Evolutionary conservation across 2,113 vertebrate genomes (phyloP), one percentile per base, ranked within the genome.

Genomic region (Lycaon pictus): DNA sequence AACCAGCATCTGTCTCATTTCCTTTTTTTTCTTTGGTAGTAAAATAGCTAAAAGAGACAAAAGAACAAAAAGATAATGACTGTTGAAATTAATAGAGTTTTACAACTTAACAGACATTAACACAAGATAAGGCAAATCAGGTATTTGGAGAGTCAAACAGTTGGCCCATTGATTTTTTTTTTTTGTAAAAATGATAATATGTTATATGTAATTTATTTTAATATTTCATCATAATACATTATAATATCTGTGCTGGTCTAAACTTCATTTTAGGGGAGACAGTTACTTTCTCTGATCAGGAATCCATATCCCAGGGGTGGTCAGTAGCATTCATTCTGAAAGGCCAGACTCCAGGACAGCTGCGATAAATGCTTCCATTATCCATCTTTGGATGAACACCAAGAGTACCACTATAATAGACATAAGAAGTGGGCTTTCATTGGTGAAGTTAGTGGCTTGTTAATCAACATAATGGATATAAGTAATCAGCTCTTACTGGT

Each of bases 381-480:
- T 32, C 67, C 3, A 27, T 29, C 20, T 63, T 88, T 77, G 67
- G 74, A n/a, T 69, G 82, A 58, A 32, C 43, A 67, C 48, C 43
- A 93, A 93, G 11, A 90, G 8, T 32, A 55, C 43, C 53, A 56
- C 55, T 25, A 71, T 65, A 95, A 88, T 81, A 25, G 67, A 82
- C n/a, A 25, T 77, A 27, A 89, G 76, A 95, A 82, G 35, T 69
- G 53, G 43, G 17, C 27, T 84, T 93, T 83, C 53, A 25, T 11
- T 74, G 56, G 53, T 51, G 92, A 96, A 93, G 86, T 77, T 25
- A 89, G 48, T 43, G 7, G 7, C 77, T 74, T 82, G 1, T 77
- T 90, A 92, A 88, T 96, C 23, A 95, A 56, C 32, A 89, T 65
- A 76, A 76, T 56, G 20, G 65, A 65, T 80, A 35, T 79, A 95